Conservation (phyloP, 2,797 vertebrate genomes). For the Eulemur albifrons region DNA sequence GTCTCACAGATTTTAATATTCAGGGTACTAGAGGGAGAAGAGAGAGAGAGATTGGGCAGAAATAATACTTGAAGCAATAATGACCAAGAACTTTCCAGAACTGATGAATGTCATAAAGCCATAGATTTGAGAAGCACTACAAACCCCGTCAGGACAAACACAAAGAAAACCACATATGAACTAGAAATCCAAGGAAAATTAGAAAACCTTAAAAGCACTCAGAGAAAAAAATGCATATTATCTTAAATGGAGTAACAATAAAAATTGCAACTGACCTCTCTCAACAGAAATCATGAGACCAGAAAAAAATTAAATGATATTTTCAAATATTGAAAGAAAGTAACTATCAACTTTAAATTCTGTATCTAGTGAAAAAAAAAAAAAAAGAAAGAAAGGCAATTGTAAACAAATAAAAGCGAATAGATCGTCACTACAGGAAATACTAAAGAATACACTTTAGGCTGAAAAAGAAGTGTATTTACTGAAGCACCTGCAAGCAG, state of each 20-base stretch:
- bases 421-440: background rate
- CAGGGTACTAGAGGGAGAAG: background rate
- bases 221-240: background rate
- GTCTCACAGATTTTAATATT: background rate
- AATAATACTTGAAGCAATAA: constrained; percentile 11
- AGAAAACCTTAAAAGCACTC: background rate
- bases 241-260: constrained; percentile 6
- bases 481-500: background rate
- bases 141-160: background rate
- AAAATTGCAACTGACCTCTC: background rate
- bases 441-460: background rate
- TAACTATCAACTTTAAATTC: constrained; percentile 17
- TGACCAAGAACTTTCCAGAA: background rate
- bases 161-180: background rate
- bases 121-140: background rate
- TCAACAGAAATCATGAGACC: background rate
- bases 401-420: background rate
- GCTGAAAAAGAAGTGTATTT: background rate
- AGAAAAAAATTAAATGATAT: constrained; percentile 15
- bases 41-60: background rate
- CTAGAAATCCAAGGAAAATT: background rate
- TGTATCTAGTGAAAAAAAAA: background rate
- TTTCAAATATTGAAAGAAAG: constrained; percentile 47
- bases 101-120: background rate
- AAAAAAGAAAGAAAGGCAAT: background rate